Percentiles rank a stretch among this genome's conserved stretches.
phyloP scores from a whole-genome alignment of 2,113 vertebrate species.

The Apteryx mantelli region DNA sequence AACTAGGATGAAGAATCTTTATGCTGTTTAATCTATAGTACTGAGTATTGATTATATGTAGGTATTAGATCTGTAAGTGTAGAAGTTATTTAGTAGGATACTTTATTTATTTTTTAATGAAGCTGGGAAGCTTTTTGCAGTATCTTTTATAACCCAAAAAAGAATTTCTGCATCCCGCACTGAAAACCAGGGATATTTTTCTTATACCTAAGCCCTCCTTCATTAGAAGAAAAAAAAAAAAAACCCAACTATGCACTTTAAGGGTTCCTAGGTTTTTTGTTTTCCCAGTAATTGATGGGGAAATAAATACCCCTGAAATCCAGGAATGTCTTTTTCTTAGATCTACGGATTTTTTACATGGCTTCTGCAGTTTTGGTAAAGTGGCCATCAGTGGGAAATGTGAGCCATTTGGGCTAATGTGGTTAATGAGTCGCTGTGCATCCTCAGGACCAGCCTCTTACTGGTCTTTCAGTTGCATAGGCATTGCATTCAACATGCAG shows the following conservation, averaged over 20 bases:
- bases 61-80: background rate
- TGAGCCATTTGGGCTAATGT: background rate
- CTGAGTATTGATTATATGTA: background rate
- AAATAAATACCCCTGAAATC: background rate
- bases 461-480: background rate
- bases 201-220: background rate
- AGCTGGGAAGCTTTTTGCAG: background rate
- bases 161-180: background rate
- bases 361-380: conserved; percentile 1
- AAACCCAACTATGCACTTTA: background rate
- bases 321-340: conserved; percentile 11
- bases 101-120: background rate
- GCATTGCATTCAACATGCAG: background rate
- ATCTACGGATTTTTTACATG: background rate
- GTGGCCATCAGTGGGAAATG: conserved; percentile 38
- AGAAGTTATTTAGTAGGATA: background rate
- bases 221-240: background rate
- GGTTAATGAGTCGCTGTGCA: background rate
- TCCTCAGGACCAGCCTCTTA: background rate
- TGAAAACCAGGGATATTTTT: background rate
- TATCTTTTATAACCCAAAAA: background rate
- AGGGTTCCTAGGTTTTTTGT: background rate
- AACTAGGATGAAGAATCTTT: background rate
- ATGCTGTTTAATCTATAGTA: background rate
- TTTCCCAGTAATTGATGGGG: background rate